Conservation (phyloP, 2,888 invertebrate species). For the Uloborus plumipes region DNA sequence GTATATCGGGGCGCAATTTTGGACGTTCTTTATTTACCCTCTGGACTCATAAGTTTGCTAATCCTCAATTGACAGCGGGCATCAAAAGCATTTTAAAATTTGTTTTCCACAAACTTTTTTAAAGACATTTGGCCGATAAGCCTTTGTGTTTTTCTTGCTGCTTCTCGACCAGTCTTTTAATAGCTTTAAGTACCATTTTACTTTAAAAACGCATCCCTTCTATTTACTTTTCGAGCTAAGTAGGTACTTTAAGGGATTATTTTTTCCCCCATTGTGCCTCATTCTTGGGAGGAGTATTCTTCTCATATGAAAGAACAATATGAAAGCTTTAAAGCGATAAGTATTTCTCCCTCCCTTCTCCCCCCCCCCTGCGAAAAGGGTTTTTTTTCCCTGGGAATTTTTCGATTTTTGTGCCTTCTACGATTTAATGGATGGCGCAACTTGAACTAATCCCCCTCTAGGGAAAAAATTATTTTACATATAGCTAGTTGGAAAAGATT, state of each 20-base stretch:
- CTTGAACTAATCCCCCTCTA: too few relatives aligned
- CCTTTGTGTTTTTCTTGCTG: constrained; percentile 2
- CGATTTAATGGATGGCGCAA: too few relatives aligned
- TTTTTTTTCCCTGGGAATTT: too few relatives aligned
- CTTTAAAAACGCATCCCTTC: constrained; percentile 24
- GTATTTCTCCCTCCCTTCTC: too few relatives aligned
- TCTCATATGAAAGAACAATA: neutral
- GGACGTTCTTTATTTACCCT: too few relatives aligned
- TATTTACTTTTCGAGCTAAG: constrained; percentile 54
- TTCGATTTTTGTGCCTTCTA: too few relatives aligned
- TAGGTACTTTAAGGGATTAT: constrained; percentile 51
- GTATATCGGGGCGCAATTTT: too few relatives aligned
- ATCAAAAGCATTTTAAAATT: constrained; percentile 30
- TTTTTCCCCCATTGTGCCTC: constrained; percentile 23
- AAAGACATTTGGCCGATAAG: too few relatives aligned
- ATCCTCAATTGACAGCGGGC: constrained; percentile 33
- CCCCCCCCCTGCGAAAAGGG: too few relatives aligned
- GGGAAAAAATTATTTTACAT: too few relatives aligned
- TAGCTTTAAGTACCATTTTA: constrained; percentile 49
- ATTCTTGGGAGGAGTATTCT: constrained; percentile 1
- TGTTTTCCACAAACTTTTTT: neutral
- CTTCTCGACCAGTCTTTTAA: constrained; percentile 36
- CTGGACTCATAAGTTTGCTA: constrained; percentile 7
- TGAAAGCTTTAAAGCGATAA: too few relatives aligned
- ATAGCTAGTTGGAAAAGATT: too few relatives aligned